Conservation (phyloP, 2,113 vertebrate species). For the Pogona vitticeps region DNA sequence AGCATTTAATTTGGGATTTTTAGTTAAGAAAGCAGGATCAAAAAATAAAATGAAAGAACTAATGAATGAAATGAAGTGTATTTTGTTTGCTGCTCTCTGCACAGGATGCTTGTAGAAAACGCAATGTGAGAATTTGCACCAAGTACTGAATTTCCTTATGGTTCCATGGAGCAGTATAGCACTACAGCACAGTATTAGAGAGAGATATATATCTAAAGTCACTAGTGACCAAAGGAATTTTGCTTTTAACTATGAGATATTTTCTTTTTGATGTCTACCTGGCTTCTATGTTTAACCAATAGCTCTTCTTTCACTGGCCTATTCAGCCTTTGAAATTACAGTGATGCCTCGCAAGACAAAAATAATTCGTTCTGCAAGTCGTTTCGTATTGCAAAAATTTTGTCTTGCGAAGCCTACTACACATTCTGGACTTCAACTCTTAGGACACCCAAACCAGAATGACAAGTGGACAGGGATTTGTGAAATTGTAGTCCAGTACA, state of each 20-base stretch:
- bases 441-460: no score
- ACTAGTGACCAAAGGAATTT: not conserved
- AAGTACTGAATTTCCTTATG: no score
- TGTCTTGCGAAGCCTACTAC: no score
- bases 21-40: not conserved
- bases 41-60: not conserved
- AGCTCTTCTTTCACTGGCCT: not conserved
- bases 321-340: not conserved
- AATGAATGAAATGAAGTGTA: not conserved
- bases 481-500: not conserved
- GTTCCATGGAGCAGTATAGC: not conserved
- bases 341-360: no score
- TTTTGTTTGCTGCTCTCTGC: not conserved
- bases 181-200: not conserved
- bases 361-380: no score
- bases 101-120: not conserved
- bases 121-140: not conserved
- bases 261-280: not conserved
- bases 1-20: not conserved
- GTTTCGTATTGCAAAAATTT: no score
- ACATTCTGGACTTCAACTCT: no score
- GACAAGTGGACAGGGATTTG: not conserved
- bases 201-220: not conserved
- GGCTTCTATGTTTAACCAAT: no score
- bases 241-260: not conserved